phyloP scores from a whole-genome alignment of 1,140 invertebrate genomes.

The Oryctes rhinoceros region DNA sequence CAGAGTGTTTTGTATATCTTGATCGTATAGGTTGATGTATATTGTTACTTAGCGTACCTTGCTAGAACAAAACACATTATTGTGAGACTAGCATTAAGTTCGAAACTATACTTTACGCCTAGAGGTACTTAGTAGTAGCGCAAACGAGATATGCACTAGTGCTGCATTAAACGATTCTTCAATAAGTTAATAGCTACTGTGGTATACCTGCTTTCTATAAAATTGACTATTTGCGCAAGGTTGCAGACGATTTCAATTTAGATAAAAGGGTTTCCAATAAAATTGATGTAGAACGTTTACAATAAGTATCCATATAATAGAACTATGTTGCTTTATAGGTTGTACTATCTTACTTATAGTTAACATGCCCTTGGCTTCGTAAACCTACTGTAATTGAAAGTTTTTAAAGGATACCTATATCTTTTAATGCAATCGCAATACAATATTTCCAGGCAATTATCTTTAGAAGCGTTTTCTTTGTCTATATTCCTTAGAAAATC shows the following conservation, averaged over 20 bases:
- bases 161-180: not conserved
- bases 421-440: not conserved
- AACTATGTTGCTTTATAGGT: conserved; percentile 6
- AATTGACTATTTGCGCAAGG: conserved; percentile 1
- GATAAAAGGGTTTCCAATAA: conserved; percentile 20
- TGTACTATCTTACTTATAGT: not conserved
- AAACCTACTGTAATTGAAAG: not conserved
- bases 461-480: too few relatives aligned
- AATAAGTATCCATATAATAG: not conserved
- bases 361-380: not conserved
- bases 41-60: too few relatives aligned
- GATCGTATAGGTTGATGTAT: too few relatives aligned
- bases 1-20: too few relatives aligned
- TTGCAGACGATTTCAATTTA: conserved; percentile 27
- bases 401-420: not conserved
- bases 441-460: too few relatives aligned
- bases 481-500: too few relatives aligned
- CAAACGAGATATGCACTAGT: not conserved
- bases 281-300: conserved; percentile 11
- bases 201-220: not conserved
- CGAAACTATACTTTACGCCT: too few relatives aligned
- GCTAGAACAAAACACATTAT: too few relatives aligned
- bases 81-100: too few relatives aligned
- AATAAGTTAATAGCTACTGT: conserved; percentile 1
- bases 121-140: too few relatives aligned